Conservation (phyloP, 2,888 invertebrate species). For the Agriopis aurantiaria region DNA sequence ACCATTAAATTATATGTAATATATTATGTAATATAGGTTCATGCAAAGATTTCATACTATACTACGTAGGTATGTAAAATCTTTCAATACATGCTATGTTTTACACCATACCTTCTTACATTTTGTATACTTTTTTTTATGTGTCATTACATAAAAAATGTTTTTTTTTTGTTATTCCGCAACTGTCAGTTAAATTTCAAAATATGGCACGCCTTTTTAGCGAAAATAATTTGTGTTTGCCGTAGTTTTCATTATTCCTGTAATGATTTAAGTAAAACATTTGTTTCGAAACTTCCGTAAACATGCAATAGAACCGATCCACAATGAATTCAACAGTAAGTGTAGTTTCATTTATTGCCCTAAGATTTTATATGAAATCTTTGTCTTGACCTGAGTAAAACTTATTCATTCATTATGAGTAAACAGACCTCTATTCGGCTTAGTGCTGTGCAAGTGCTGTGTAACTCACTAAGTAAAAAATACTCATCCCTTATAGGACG, state of each 20-base stretch:
- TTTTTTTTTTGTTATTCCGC: neutral
- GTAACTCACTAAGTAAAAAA: neutral
- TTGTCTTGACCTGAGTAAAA: no score
- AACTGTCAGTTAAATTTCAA: neutral
- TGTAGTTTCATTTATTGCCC: neutral
- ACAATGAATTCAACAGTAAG: constrained; percentile 34
- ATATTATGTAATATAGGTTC: no score
- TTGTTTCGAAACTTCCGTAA: constrained; percentile 21
- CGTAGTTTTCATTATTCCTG: neutral
- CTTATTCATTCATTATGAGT: no score
- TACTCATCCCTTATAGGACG: constrained; percentile 51
- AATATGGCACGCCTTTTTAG: neutral
- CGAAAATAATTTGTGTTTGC: neutral
- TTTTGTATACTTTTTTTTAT: neutral
- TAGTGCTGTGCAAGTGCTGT: no score
- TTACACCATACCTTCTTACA: no score
- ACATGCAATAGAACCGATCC: constrained; percentile 21
- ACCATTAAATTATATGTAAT: no score
- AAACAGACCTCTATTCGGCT: no score
- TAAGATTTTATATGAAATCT: neutral
- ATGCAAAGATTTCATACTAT: no score
- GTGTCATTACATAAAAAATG: neutral
- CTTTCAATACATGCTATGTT: no score
- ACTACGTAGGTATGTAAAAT: no score
- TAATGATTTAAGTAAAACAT: neutral